A percentile compares a stretch with the other conserved stretches of the same genome.
Evolutionary conservation across 2,113 vertebrate species (phyloP).

Genomic region (Cyphomyrus discorhynchus): DNA sequence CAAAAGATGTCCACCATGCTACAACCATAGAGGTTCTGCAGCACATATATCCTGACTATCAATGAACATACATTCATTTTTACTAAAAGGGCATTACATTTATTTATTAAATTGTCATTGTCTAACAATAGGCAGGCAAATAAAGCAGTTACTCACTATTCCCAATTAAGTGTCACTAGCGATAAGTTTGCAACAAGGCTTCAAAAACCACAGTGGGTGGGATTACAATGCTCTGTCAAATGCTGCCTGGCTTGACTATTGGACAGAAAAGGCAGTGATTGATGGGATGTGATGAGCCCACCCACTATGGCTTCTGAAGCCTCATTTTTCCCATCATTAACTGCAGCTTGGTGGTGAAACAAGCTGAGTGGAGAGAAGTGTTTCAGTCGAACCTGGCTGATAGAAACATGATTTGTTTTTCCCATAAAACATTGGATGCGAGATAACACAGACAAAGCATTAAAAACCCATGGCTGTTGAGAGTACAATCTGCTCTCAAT

Average conservation of each 20-base stretch:
- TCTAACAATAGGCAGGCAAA: neutral
- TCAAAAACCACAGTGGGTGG: neutral
- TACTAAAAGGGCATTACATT: neutral
- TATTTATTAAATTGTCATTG: neutral
- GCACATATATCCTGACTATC: neutral
- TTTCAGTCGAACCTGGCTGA: neutral
- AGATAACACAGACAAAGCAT: neutral
- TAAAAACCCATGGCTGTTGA: neutral
- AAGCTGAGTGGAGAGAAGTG: neutral
- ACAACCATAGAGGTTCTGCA: neutral
- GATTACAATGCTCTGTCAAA: neutral
- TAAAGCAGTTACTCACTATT: conserved; percentile 2
- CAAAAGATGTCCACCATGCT: neutral
- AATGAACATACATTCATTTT: neutral
- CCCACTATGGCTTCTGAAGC: neutral
- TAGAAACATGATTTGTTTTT: neutral
- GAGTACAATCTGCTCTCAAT: neutral
- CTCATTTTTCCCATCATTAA: neutral
- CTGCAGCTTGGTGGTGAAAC: neutral
- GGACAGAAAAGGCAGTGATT: neutral
- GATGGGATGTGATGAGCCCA: neutral
- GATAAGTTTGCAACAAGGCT: neutral
- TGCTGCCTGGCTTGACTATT: neutral
- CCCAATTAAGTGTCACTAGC: neutral
- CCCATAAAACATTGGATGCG: neutral